phyloP scores from a whole-genome alignment of 2,113 vertebrate species.

The Prionailurus bengalensis region DNA sequence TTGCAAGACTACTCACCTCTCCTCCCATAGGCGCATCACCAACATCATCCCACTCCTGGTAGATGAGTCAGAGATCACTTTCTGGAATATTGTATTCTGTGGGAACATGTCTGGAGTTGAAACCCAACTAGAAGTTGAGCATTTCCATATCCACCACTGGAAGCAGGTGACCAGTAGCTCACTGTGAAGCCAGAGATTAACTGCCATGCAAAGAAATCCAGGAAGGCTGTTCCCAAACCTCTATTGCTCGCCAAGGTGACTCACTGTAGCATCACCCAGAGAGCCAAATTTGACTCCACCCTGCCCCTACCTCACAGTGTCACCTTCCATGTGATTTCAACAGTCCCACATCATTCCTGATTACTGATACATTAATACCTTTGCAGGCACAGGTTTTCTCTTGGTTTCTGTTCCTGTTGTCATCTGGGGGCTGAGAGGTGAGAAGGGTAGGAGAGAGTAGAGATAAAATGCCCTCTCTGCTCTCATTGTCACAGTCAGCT shows the following conservation, averaged over 20 bases:
- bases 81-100: slow-evolving; percentile 27
- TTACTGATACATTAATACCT: background rate
- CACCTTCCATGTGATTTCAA: background rate
- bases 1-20: background rate
- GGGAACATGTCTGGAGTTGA: background rate
- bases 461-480: background rate
- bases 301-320: background rate
- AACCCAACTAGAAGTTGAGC: background rate
- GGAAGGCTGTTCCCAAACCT: background rate
- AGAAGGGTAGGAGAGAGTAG: background rate
- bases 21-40: background rate
- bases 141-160: background rate
- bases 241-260: background rate
- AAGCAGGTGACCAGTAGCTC: background rate
- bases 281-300: background rate
- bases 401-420: background rate
- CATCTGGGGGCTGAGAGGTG: background rate
- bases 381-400: background rate
- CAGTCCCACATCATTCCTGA: background rate
- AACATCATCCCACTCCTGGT: background rate
- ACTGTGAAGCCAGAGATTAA: background rate
- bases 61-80: background rate
- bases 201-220: background rate
- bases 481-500: background rate
- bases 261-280: background rate